Base-by-base conservation (phyloP, 2,113 vertebrate species). In the Anhinga rufa region DNA sequence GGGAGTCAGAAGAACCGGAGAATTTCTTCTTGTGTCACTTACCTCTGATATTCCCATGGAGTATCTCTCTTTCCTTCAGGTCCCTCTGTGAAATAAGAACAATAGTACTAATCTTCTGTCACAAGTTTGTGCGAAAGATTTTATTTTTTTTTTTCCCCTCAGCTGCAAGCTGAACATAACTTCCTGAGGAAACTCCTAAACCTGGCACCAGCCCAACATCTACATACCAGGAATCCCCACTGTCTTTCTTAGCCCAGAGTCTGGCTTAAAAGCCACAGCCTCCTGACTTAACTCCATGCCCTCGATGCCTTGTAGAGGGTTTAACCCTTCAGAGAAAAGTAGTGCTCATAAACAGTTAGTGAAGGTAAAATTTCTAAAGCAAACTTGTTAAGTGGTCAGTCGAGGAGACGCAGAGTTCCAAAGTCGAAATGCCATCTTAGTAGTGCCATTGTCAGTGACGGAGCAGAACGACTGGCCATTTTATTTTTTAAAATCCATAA, bases 381-480 rank as follows among this genome's bases (percentile, higher is more conserved):
- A 94, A 86, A 80, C 70, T 49, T 86, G 31, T 8, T 65, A 82
- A 85, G 58, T 58, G 70, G 25, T 54, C 40, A 24, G 28, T 72
- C 80, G 40, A 69, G 65, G 92, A 88, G 46, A 90, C 78, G 0
- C 55, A 42, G 42, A 95, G 95, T 95, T 94, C 87, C 85, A 62
- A 54, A 26, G 34, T 72, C 0, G 0, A 92, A 90, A 66, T 8
- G 9, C 40, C 0, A 3, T 69, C 74, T 52, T 22, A 21, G 81
- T 6, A 5, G 40, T 57, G 49, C 95, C 62, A 96, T 95, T 97
- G 96, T 95, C 94, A 68, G 95, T 95, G 94, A 52, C 0, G 4
- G 96, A 93, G 96, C 96, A 97, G 96, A 97, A 97, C 96, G 96
- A 97, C 96, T 97, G 88, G 65, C 42, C 2, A 0, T 16, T 86